Base-by-base conservation (phyloP, 1,140 invertebrate species). In the Leptinotarsa texana region DNA sequence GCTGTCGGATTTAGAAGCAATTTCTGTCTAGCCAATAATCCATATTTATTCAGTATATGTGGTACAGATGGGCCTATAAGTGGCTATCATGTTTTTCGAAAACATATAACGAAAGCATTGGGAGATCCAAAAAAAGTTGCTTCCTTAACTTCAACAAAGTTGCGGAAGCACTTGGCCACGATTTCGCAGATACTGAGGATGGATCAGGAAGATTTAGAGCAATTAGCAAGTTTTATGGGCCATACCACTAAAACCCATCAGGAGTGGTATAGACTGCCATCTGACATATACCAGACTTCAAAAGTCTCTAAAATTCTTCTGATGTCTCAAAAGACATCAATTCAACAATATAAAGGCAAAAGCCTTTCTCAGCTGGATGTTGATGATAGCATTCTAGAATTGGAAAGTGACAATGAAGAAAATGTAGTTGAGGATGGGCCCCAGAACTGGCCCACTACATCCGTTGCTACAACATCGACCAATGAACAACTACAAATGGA, bases 161-260 rank as follows among this genome's bases (percentile, higher is more conserved):
- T 84, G 4, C 47, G 81, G 48, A 84, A 83, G 75, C 81, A 84
- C 78, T 77, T 84, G 65, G 82, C 83, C 3, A 84, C 83, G 1
- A 74, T 84, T 61, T 71, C 78, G n/a, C 83, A 84, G 77, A 71
- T 84, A 24, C 81, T 84, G 61, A 80, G 24, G 69, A 79, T 83
- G 77, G 63, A 74, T 42, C 78, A 83, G 74, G 74, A 76, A 49
- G 82, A 84, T 17, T 63, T 83, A n/a, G 82, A 83, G 67, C 79
- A 81, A 78, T 66, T 80, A 77, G 73, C 82, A 74, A 78, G 66
- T 42, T 83, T 84, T 69, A 84, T 84, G 82, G 83, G 77, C 47
- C 79, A 79, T 75, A 80, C 75, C 24, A 24, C 15, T 47, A 61
- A 75, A 42, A 63, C 67, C n/a, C 72, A 75, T 27, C 27, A 78